phyloP scores from a whole-genome alignment of 2,888 invertebrate genomes.

The Eristalis arbustorum region DNA sequence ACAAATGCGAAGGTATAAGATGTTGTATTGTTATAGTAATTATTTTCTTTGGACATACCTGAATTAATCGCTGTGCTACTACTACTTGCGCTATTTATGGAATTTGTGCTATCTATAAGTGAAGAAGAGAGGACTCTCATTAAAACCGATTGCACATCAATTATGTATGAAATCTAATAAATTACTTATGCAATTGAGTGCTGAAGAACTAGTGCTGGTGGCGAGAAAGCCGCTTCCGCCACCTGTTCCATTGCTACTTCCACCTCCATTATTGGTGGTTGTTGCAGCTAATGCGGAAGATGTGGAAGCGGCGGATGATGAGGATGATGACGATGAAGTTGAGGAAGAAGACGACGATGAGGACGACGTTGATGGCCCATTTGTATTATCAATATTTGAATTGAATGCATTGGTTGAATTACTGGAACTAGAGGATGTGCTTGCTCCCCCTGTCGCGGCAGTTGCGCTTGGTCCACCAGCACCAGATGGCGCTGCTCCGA shows the following conservation, averaged over 20 bases:
- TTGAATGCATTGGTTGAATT: constrained; percentile 64
- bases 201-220: constrained; percentile 65
- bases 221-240: constrained; percentile 40
- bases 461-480: constrained; percentile 72
- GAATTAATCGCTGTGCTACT: constrained; percentile 64
- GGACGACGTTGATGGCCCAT: constrained; percentile 60
- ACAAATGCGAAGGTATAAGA: not conserved
- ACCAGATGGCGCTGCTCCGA: constrained; percentile 77
- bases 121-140: not conserved
- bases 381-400: constrained; percentile 62
- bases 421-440: constrained; percentile 57
- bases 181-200: constrained; percentile 66
- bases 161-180: not conserved
- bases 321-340: constrained; percentile 60
- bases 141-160: not conserved
- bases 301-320: constrained; percentile 64
- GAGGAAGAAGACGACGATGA: constrained; percentile 59
- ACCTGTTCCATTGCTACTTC: constrained; percentile 30
- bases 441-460: constrained; percentile 63
- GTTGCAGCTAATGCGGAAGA: constrained; percentile 67
- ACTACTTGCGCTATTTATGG: constrained; percentile 61
- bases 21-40: not conserved
- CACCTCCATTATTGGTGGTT: constrained; percentile 48
- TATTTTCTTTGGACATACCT: constrained; percentile 57
- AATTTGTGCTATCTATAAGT: constrained; percentile 64